Evolutionary conservation across 1,140 invertebrate species (phyloP), one percentile per base, ranked within the genome.

Genomic region (Trachymyrmex septentrionalis): DNA sequence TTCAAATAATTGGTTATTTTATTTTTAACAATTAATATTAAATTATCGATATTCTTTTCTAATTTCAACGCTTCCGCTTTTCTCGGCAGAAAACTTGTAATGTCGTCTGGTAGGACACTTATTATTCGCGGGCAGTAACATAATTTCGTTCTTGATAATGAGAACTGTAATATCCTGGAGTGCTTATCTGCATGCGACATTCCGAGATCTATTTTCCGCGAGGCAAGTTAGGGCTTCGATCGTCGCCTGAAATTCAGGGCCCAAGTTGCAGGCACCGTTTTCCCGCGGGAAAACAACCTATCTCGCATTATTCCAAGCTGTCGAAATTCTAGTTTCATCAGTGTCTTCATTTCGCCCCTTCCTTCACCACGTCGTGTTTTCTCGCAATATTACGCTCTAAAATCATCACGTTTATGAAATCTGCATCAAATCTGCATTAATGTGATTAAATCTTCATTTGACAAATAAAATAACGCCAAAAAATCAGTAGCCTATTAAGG

Each of bases 321-420:
- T 91, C 87, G 88, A 92, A 91, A 93, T 92, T 88, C 91, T 92
- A 87, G 92, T 92, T 92, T 88, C 87, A 91, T 93, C 93, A 92
- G 61, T 76, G 71, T 72, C 57, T 38, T 44, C 34, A 21, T 61
- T 16, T 38, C 21, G 30, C 16, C 21, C 12, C n/a, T 75, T 10
- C 16, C 48, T 85, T 34, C n/a, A 55, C 10, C 27, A 55, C 9
- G n/a, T 27, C 30, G 76, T 30, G 5, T 38, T 55, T 55, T 55
- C 61, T 4, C 7, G 24, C 24, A 48, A 53, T 76, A 48, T 63
- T 50, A 19, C 59, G 24, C 27, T 38, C 53, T 19, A 64, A 38
- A 38, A 30, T 85, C 24, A 16, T 85, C 64, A 80, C 38, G 55
- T n/a, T 75, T 19, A 44, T 55, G 27, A 77, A 57, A n/a, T 76